These are phyloP conservation scores for Montipora sp. DNA, from an alignment of 64 coral and sea anemone species.

Conservation along the genomic window DNA sequence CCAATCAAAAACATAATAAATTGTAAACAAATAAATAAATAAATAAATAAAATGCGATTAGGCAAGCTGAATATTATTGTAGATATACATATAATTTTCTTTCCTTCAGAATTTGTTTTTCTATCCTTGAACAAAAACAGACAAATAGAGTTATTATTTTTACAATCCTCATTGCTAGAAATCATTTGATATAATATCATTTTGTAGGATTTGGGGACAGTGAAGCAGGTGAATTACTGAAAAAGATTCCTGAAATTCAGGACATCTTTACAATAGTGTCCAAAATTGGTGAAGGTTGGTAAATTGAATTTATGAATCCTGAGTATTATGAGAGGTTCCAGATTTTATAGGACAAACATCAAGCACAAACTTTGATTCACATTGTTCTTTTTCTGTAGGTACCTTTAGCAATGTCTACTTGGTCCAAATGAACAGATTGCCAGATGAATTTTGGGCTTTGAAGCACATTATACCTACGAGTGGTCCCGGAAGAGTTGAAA, in stretches of 20 bases:
- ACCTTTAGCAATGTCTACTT: constrained; percentile 99
- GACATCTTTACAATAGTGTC: constrained; percentile 81
- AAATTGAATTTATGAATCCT: neutral
- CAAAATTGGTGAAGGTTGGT: constrained; percentile 97
- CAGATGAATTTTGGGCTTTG: constrained; percentile 83
- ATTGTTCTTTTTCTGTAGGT: constrained; percentile 36
- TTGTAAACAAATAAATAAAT: too few relatives aligned
- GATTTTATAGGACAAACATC: too few relatives aligned
- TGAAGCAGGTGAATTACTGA: constrained; percentile 89
- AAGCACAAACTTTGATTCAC: too few relatives aligned
- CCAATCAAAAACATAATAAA: too few relatives aligned
- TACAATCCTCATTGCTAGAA: neutral
- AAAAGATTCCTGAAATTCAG: constrained; percentile 86
- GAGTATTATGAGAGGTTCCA: neutral
- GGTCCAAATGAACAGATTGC: constrained; percentile 78
- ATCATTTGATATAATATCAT: too few relatives aligned
- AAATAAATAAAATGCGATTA: too few relatives aligned
- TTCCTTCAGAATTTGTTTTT: too few relatives aligned
- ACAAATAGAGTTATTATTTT: neutral
- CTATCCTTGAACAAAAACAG: too few relatives aligned
- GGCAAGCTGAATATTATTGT: too few relatives aligned
- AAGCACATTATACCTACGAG: constrained; percentile 99
- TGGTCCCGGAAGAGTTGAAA: constrained; percentile 92
- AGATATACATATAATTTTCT: too few relatives aligned
- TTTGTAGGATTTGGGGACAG: constrained; percentile 87